Evolutionary conservation across 2,888 invertebrate genomes (phyloP).

Genomic region (Scotopteryx bipunctaria): DNA sequence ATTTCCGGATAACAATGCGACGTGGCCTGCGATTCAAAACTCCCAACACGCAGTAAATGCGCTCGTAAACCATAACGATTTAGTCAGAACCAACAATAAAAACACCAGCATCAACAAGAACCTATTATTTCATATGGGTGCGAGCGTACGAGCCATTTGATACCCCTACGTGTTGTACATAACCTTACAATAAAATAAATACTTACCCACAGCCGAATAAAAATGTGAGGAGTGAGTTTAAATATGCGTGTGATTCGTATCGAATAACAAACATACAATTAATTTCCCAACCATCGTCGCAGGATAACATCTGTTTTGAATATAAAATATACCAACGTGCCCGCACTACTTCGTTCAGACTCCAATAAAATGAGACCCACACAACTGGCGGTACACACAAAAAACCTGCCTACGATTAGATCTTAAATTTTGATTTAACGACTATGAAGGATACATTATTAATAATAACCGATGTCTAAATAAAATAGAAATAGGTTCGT

Average conservation of each 20-base stretch:
- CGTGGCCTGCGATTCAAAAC: slow-evolving; percentile 38
- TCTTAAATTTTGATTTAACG: slow-evolving; percentile 79
- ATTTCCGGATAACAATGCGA: slow-evolving; percentile 59
- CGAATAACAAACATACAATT: slow-evolving; percentile 77
- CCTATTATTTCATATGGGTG: slow-evolving; percentile 24
- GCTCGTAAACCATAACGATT: slow-evolving; percentile 49
- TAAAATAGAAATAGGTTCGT: slow-evolving; percentile 77
- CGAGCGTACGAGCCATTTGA: slow-evolving; percentile 26
- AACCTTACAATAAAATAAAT: slow-evolving; percentile 42
- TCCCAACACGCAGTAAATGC: slow-evolving; percentile 43
- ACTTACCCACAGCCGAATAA: slow-evolving; percentile 43
- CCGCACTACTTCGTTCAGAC: slow-evolving; percentile 64
- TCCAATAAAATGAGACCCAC: slow-evolving; percentile 72
- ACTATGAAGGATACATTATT: slow-evolving; percentile 76
- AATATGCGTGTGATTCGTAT: slow-evolving; percentile 69
- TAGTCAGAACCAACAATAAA: slow-evolving; percentile 38
- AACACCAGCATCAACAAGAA: slow-evolving; percentile 33
- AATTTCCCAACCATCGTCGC: slow-evolving; percentile 70
- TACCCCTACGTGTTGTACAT: slow-evolving; percentile 42
- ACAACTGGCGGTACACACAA: slow-evolving; percentile 70
- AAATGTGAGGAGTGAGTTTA: slow-evolving; percentile 68
- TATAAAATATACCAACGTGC: slow-evolving; percentile 72
- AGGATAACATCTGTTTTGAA: slow-evolving; percentile 80
- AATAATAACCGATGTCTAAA: slow-evolving; percentile 81
- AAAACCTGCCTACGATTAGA: slow-evolving; percentile 73